Evolutionary conservation across 2,113 vertebrate species (phyloP).

Genomic region (Hydropotes inermis): DNA sequence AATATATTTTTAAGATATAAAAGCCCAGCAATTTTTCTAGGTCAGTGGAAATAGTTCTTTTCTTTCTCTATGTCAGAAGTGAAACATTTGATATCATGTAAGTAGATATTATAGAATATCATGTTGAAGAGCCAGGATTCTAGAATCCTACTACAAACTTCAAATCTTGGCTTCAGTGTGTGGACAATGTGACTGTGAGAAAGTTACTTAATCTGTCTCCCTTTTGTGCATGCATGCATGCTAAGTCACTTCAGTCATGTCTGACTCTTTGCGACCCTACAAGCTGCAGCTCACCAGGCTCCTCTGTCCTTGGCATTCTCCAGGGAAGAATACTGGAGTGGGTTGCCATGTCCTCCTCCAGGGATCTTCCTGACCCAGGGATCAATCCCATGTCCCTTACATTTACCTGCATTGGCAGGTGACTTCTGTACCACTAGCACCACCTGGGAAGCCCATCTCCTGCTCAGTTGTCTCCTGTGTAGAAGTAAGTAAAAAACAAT

Average conservation of each 20-base stretch:
- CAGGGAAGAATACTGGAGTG: not conserved
- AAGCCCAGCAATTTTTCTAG: not conserved
- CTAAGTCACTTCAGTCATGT: not conserved
- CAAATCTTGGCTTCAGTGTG: not conserved
- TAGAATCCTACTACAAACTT: not conserved
- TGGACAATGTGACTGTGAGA: not conserved
- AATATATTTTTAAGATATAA: not conserved
- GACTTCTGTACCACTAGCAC: not conserved
- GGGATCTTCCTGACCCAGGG: not conserved
- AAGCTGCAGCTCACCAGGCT: not conserved
- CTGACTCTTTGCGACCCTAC: not conserved
- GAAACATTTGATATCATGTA: not conserved
- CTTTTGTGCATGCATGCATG: not conserved
- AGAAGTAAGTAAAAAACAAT: not conserved
- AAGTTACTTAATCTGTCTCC: not conserved
- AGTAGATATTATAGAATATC: not conserved
- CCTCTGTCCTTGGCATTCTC: not conserved
- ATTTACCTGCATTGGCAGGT: not conserved
- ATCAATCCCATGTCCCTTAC: not conserved
- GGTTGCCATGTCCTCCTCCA: not conserved
- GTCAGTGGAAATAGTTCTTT: not conserved
- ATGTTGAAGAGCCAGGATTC: not conserved
- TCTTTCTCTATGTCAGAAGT: not conserved
- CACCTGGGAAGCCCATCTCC: not conserved
- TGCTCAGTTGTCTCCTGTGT: not conserved